Evolutionary conservation across 1,140 invertebrate genomes (phyloP).

Genomic region (Acromyrmex charruanus): DNA sequence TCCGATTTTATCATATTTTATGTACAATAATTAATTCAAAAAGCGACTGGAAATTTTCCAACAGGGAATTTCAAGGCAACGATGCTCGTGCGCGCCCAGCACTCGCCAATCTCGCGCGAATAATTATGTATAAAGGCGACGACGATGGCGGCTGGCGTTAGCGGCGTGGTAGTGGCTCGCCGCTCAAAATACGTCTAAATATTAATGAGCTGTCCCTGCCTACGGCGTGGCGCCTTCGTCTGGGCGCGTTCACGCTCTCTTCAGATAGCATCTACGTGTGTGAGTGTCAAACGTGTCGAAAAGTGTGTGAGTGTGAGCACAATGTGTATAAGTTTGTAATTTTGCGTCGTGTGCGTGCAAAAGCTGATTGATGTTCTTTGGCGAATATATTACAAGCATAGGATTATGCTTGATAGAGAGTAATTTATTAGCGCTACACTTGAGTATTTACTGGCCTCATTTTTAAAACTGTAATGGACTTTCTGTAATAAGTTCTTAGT

Average conservation of each 20-base stretch:
- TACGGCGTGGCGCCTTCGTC: conserved; percentile 78
- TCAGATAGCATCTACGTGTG: conserved; percentile 58
- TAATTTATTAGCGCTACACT: not conserved
- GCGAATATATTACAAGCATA: not conserved
- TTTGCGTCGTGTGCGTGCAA: not conserved
- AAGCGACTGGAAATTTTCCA: conserved; percentile 67
- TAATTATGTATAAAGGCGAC: conserved; percentile 85
- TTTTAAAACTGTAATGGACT: not conserved
- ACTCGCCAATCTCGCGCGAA: conserved; percentile 81
- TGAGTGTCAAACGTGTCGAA: conserved; percentile 61
- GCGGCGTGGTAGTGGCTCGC: conserved; percentile 78
- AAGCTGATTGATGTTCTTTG: not conserved
- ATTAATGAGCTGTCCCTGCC: conserved; percentile 86
- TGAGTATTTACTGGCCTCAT: not conserved
- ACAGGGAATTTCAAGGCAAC: conserved; percentile 66
- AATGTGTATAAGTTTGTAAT: conserved; percentile 58
- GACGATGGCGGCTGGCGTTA: conserved; percentile 68
- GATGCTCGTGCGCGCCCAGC: conserved; percentile 61
- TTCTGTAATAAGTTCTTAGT: no score
- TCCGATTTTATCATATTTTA: conserved; percentile 40
- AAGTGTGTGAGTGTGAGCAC: conserved; percentile 63
- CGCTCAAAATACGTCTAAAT: conserved; percentile 86
- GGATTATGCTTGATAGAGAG: not conserved
- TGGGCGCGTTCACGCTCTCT: conserved; percentile 71
- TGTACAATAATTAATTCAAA: conserved; percentile 56